These are phyloP conservation scores for Drosophila pandora DNA, from an alignment of 1,140 invertebrate species.

Conservation along the genomic window DNA sequence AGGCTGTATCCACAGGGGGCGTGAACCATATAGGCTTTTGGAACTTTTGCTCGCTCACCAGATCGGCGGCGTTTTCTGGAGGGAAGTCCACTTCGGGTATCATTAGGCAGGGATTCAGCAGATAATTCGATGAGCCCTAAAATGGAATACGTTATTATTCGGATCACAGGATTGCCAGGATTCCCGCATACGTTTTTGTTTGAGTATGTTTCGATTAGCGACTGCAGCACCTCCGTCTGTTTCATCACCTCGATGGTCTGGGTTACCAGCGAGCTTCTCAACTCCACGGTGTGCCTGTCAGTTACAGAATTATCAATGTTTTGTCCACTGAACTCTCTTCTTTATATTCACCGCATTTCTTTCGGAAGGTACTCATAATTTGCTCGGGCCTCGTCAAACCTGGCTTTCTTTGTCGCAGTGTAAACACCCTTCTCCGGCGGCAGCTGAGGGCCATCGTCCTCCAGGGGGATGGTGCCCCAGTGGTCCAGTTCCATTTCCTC, in stretches of 20 bases:
- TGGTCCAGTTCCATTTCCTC: conserved; percentile 54
- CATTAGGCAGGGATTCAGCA: conserved; percentile 81
- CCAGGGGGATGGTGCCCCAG: conserved; percentile 50
- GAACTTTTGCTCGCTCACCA: conserved; percentile 76
- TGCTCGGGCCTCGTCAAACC: conserved; percentile 56
- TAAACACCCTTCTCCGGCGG: conserved; percentile 37
- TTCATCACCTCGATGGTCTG: conserved; percentile 83
- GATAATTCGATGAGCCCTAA: conserved; percentile 75
- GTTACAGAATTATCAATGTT: neutral
- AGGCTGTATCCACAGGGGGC: conserved; percentile 66
- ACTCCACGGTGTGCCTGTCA: conserved; percentile 52
- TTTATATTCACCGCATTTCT: conserved; percentile 42
- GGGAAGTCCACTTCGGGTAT: conserved; percentile 82
- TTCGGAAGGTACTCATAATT: conserved; percentile 25
- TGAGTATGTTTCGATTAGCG: conserved; percentile 80
- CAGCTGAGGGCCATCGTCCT: conserved; percentile 38
- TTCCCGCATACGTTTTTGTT: conserved; percentile 71
- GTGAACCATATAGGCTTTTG: conserved; percentile 82
- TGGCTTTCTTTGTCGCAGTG: conserved; percentile 47
- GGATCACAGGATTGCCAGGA: neutral
- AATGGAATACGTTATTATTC: neutral
- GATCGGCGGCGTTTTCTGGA: conserved; percentile 77
- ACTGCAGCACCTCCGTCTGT: conserved; percentile 81
- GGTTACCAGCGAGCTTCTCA: conserved; percentile 74
- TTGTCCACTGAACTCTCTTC: neutral